A percentile compares a stretch with the other conserved stretches of the same genome.
Conservation (phyloP, 2,888 invertebrate genomes). For the Xylocampa areola region DNA sequence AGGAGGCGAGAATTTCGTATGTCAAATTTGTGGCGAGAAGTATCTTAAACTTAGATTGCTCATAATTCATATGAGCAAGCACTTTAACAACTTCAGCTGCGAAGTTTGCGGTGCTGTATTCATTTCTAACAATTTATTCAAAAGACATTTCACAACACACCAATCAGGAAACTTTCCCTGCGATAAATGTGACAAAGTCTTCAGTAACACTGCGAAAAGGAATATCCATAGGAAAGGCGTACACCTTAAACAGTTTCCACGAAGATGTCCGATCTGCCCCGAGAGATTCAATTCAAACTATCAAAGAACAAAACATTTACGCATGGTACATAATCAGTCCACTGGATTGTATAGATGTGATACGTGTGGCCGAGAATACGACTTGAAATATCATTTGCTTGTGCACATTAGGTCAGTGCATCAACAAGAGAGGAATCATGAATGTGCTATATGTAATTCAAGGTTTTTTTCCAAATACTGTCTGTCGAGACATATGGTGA, state of each 20-base stretch:
- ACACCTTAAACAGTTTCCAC: slow-evolving; percentile 72
- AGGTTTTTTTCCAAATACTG: slow-evolving; percentile 80
- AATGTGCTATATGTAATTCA: slow-evolving; percentile 75
- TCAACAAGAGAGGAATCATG: slow-evolving; percentile 78
- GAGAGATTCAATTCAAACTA: slow-evolving; percentile 80
- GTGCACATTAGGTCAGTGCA: slow-evolving; percentile 79
- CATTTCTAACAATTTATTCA: slow-evolving; percentile 70
- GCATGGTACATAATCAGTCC: slow-evolving; percentile 74
- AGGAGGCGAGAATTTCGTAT: slow-evolving; percentile 69
- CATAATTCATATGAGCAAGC: slow-evolving; percentile 81
- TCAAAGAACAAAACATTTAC: slow-evolving; percentile 77
- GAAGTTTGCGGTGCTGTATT: slow-evolving; percentile 80
- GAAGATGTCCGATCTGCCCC: slow-evolving; percentile 79
- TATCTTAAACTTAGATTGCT: slow-evolving; percentile 74
- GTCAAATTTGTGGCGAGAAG: slow-evolving; percentile 75
- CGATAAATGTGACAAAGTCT: slow-evolving; percentile 78
- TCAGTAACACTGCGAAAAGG: slow-evolving; percentile 74
- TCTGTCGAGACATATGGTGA: slow-evolving; percentile 85
- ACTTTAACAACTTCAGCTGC: slow-evolving; percentile 81
- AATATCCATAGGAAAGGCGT: slow-evolving; percentile 74
- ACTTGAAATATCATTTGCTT: slow-evolving; percentile 76
- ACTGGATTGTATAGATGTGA: slow-evolving; percentile 73
- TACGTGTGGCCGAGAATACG: slow-evolving; percentile 77
- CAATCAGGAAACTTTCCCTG: slow-evolving; percentile 77
- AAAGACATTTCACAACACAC: slow-evolving; percentile 74